A percentile compares a stretch with the other conserved stretches of the same genome.
These are phyloP conservation scores for Sinohyriopsis cumingii DNA, from an alignment of 2,888 invertebrate species.

Conservation along the genomic window DNA sequence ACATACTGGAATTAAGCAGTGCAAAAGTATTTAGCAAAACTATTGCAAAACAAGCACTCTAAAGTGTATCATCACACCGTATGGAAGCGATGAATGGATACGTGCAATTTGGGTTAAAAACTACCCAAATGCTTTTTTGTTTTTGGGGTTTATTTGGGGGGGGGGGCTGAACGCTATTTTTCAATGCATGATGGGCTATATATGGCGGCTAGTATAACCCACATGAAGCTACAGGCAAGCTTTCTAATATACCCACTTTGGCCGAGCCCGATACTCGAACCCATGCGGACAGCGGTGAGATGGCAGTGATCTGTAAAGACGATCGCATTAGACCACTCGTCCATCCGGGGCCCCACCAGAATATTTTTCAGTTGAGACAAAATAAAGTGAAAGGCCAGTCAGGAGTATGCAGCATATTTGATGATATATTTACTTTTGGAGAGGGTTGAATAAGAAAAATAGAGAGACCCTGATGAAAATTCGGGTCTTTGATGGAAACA, in stretches of 20 bases:
- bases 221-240: too few species aligned
- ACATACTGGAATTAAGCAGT: conserved; percentile 27
- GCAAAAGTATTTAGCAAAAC: conserved; percentile 36
- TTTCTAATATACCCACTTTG: too few species aligned
- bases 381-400: conserved; percentile 32
- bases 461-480: conserved; percentile 28
- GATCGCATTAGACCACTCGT: too few species aligned
- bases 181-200: too few species aligned
- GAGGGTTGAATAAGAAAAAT: conserved; percentile 22
- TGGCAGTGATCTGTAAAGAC: too few species aligned
- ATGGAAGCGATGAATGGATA: conserved; percentile 37
- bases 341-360: conserved; percentile 9
- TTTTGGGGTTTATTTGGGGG: too few species aligned
- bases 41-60: conserved; percentile 31
- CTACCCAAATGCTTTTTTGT: not conserved
- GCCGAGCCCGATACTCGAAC: too few species aligned
- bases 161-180: not conserved
- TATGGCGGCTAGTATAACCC: too few species aligned
- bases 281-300: too few species aligned
- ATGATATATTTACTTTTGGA: conserved; percentile 39
- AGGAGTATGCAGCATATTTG: conserved; percentile 33
- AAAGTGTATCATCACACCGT: conserved; percentile 36
- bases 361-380: conserved; percentile 31
- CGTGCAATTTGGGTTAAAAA: conserved; percentile 40
- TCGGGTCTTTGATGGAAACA: conserved; percentile 19